These are phyloP conservation scores for Amphipoea oculea DNA, from an alignment of 2,888 invertebrate species.

Conservation along the genomic window DNA sequence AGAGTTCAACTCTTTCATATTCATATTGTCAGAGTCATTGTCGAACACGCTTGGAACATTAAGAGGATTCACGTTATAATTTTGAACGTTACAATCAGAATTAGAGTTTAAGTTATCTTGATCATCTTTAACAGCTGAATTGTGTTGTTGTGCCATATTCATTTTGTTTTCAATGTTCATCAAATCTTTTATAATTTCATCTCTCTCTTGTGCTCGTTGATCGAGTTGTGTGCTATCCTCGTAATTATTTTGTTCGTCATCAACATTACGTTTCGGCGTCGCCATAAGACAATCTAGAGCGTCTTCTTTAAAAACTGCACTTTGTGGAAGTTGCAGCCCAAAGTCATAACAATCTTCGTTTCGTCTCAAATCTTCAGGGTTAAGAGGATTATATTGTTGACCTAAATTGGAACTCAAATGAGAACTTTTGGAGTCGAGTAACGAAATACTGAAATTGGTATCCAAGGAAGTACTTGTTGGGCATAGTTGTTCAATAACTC, in stretches of 20 bases:
- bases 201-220: conserved; percentile 80
- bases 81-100: conserved; percentile 67
- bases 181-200: conserved; percentile 86
- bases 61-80: conserved; percentile 67
- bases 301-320: conserved; percentile 84
- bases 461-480: conserved; percentile 83
- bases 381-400: conserved; percentile 80
- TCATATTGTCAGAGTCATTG: conserved; percentile 62
- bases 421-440: conserved; percentile 82
- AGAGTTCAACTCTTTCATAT: conserved; percentile 55
- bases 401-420: conserved; percentile 80
- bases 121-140: conserved; percentile 65
- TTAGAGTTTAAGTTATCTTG: conserved; percentile 62
- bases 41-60: conserved; percentile 64
- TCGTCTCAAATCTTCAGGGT: conserved; percentile 82
- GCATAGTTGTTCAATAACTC: conserved; percentile 84
- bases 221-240: conserved; percentile 74
- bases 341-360: conserved; percentile 87
- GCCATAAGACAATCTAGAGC: conserved; percentile 85
- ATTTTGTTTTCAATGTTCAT: conserved; percentile 87
- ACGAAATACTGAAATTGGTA: conserved; percentile 84
- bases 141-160: conserved; percentile 72
- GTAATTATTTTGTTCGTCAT: conserved; percentile 75
- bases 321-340: conserved; percentile 81
- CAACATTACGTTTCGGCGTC: conserved; percentile 78